phyloP scores from a whole-genome alignment of 2,888 invertebrate species.

The Archips crataeganus region DNA sequence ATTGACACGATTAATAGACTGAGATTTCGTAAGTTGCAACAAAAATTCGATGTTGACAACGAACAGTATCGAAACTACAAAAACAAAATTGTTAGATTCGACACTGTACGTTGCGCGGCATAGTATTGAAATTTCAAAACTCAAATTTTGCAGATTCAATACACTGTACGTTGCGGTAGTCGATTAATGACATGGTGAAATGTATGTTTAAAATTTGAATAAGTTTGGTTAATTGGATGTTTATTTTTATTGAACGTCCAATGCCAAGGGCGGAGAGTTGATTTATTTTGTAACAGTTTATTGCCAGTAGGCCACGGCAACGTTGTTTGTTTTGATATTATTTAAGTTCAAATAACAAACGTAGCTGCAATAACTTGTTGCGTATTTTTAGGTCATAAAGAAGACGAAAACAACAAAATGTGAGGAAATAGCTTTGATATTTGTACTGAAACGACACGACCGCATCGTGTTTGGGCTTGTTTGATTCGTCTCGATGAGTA shows the following conservation, averaged over 20 bases:
- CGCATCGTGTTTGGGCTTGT: too few species aligned
- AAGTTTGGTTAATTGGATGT: background rate
- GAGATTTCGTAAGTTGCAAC: background rate
- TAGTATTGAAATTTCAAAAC: too few species aligned
- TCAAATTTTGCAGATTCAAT: too few species aligned
- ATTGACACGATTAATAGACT: background rate
- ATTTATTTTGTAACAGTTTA: conserved; percentile 2
- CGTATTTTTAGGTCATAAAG: background rate
- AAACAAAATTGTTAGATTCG: too few species aligned
- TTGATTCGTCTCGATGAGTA: too few species aligned
- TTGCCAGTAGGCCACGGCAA: background rate
- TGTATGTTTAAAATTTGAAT: background rate
- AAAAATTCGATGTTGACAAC: background rate
- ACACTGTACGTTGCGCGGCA: too few species aligned
- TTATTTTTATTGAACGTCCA: background rate
- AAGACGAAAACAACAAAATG: background rate
- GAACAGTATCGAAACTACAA: too few species aligned
- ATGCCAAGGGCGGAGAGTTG: background rate
- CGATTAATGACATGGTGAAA: too few species aligned
- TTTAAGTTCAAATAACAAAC: background rate
- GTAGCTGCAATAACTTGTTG: background rate
- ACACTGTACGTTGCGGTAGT: too few species aligned
- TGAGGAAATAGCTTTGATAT: background rate
- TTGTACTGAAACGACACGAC: too few species aligned
- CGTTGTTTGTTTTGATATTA: background rate